Base-by-base conservation (phyloP, 2,113 vertebrate species). In the Scophthalmus maximus region DNA sequence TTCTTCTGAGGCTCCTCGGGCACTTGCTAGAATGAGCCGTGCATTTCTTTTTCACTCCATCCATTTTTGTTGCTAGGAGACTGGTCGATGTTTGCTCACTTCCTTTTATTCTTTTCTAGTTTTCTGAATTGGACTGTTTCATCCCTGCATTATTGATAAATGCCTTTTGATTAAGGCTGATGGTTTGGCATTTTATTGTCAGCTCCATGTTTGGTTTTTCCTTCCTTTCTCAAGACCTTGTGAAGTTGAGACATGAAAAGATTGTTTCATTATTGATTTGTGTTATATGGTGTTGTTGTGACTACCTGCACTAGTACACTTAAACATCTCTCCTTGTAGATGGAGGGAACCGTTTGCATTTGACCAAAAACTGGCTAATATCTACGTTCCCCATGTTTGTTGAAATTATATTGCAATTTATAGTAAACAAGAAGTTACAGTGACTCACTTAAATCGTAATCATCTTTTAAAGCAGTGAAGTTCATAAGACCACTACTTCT, bases 41-140 rank as follows among this genome's bases (percentile, higher is more conserved):
- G 64, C 81, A 78, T 86, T 85, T 83, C 52, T 79, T 76, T 79
- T 85, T 83, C 60, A 67, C 78, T 73, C 66, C 40, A 73, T 87
- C 83, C 73, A 15, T 83, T 78, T 76, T 76, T 76, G 89, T 92
- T 91, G 88, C 91, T 88, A 89, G 81, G 90, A 86, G 68, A 90
- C 90, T 68, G 67, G 49, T 82, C 79, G 78, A 67, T 88, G 47
- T 67, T 86, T 68, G 38, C 73, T 87, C 56, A 50, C 76, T 68
- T 85, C 49, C 60, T 81, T 58, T 75, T 72, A 46, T 76, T 67
- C n/a, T 58, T 78, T 68, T 67, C 59, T 68, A 15, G 62, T 60
- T 76, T 49, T 32, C 40, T 52, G 73, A 72, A 55, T 78, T 57
- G 52, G 9, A 58, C 51, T 38, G 38, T 20, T 56, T 10, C 51